Conservation (phyloP, 2,113 vertebrate species). For the Mobula hypostoma region DNA sequence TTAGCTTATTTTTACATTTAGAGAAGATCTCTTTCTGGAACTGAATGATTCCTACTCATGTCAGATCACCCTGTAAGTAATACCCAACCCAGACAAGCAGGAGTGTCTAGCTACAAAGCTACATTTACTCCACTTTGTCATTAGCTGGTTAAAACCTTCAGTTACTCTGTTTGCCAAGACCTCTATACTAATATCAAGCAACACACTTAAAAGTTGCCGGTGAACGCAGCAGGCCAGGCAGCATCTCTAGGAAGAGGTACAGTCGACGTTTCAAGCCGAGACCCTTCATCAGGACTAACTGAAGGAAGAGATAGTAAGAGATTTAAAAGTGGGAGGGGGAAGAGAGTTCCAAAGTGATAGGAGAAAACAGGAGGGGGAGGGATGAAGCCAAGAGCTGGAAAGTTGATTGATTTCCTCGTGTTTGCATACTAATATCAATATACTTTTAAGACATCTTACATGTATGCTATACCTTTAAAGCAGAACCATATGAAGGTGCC, state of each 20-base stretch:
- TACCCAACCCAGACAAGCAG: not conserved
- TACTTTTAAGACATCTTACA: not conserved
- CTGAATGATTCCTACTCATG: not conserved
- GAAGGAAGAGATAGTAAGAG: no score
- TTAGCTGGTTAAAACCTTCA: not conserved
- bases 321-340: no score
- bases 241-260: no score
- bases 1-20: not conserved
- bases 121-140: not conserved
- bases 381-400: no score
- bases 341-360: no score
- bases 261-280: no score
- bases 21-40: not conserved
- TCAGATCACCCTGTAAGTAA: not conserved
- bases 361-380: no score
- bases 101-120: not conserved
- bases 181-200: not conserved
- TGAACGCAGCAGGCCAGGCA: no score
- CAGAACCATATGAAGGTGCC: not conserved
- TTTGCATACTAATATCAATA: not conserved
- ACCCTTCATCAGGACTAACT: no score
- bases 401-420: no score
- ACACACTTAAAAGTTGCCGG: no score
- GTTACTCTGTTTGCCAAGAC: not conserved
- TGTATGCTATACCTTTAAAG: not conserved